Conservation (phyloP, 2,888 invertebrate species). For the Aethes cnicana region DNA sequence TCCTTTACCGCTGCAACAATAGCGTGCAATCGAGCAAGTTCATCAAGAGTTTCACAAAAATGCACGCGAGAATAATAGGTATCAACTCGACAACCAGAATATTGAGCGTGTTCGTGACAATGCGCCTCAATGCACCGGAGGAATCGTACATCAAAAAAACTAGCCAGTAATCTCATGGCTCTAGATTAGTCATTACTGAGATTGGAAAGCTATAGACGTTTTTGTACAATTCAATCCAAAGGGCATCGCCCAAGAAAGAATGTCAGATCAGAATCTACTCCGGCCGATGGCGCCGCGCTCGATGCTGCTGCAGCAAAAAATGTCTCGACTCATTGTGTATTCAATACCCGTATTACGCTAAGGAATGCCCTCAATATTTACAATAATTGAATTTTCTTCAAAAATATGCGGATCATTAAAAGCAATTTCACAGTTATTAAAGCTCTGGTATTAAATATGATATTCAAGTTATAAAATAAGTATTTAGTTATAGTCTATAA, state of each 20-base stretch:
- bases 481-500: constrained; percentile 14
- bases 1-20: constrained; percentile 31
- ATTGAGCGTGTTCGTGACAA: constrained; percentile 25
- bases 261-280: constrained; percentile 39
- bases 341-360: constrained; percentile 48
- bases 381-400: constrained; percentile 38
- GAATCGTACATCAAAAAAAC: constrained; percentile 16
- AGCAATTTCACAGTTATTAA: constrained; percentile 24
- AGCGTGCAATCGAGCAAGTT: constrained; percentile 13
- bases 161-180: constrained; percentile 15
- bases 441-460: constrained; percentile 11
- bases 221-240: constrained; percentile 33
- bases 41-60: constrained; percentile 3
- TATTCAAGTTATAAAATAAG: too few species aligned
- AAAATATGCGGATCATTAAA: constrained; percentile 24
- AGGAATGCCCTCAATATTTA: constrained; percentile 53
- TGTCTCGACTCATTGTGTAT: constrained; percentile 57
- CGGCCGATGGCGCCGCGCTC: constrained; percentile 32
- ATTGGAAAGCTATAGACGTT: constrained; percentile 28
- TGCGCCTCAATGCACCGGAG: constrained; percentile 17
- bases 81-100: constrained; percentile 18
- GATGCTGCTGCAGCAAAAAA: constrained; percentile 46
- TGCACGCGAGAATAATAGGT: background rate
- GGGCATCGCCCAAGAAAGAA: constrained; percentile 47
- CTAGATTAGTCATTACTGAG: constrained; percentile 22